Conservation (phyloP, 2,888 invertebrate species). For the Standfussiana lucernea region DNA sequence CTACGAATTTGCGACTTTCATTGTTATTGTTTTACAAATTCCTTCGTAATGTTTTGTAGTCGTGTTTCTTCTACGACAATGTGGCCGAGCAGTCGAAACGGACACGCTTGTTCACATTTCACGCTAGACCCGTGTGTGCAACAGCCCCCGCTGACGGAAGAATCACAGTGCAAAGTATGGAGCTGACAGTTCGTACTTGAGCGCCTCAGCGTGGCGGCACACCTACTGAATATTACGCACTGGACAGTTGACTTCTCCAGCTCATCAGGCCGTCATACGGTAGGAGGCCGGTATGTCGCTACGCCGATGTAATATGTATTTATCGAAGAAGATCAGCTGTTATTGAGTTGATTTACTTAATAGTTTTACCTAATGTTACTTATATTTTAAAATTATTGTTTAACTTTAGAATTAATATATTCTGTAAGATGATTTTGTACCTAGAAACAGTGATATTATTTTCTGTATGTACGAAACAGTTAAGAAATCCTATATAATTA, state of each 20-base stretch:
- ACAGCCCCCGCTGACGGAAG: neutral
- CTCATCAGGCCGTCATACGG: neutral
- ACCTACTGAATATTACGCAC: neutral
- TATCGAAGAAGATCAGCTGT: neutral
- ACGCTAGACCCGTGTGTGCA: neutral
- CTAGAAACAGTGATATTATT: neutral
- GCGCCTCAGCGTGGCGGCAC: neutral
- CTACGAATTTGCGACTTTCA: too few relatives aligned
- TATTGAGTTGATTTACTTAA: neutral
- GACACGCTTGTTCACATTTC: neutral
- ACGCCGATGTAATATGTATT: neutral
- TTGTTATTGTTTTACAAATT: too few relatives aligned
- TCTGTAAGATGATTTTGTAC: neutral
- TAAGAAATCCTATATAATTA: neutral
- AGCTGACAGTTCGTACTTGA: neutral
- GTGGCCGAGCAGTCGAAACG: too few relatives aligned
- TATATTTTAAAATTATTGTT: neutral
- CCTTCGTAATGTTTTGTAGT: too few relatives aligned
- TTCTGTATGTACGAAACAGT: neutral
- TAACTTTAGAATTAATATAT: slow-evolving; percentile 1
- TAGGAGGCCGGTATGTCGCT: neutral
- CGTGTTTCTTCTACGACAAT: too few relatives aligned
- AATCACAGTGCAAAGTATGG: neutral
- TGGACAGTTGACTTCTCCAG: neutral
- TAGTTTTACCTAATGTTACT: neutral